Evolutionary conservation across 2,888 invertebrate genomes (phyloP), one percentile per base, ranked within the genome.

Genomic region (Lobophora halterata): DNA sequence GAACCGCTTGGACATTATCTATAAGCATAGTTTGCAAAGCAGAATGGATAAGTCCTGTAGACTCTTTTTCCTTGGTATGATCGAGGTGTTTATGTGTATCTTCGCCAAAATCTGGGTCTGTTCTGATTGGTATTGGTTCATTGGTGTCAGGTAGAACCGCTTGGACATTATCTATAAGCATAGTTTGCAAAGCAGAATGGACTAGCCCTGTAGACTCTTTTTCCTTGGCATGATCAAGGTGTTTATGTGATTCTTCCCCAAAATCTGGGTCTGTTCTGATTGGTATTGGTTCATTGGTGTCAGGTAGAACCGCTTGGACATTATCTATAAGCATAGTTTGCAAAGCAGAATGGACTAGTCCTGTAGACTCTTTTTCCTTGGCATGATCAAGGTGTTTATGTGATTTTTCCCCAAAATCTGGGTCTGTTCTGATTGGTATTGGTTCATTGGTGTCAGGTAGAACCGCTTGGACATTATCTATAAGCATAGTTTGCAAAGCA

Each of bases 251-350:
- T 27, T 19, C 17, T 2, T 9, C 25, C 27, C 27, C 37, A 13
- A 8, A 14, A 17, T 25, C 9, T 5, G 17, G 20, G 2, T 39
- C 5, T 9, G 33, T 36, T 11, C 12, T 17, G 5, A 44, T 42
- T 8, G 44, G 39, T 1, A 44, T 26, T 3, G 41, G 34, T 14
- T 46, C 31, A 7, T 4, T n/a, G 7, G 39, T 14, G 29, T 32
- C 32, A 24, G 45, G 32, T 5, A 45, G 30, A n/a, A 57, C 43
- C 11, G 40, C 21, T 20, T 57, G 54, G 1, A 51, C 49, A 64
- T 81, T 86, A 42, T 90, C 89, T 49, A 86, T 75, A 3, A 89
- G 68, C 20, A 89, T 88, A 13, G 87, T 87, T 58, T 87, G 78
- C 55, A 89, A 79, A 5, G 88, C 89, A 16, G 78, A 82, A 21